Base-by-base conservation (phyloP, 2,888 invertebrate genomes). In the Nowickia ferox region DNA sequence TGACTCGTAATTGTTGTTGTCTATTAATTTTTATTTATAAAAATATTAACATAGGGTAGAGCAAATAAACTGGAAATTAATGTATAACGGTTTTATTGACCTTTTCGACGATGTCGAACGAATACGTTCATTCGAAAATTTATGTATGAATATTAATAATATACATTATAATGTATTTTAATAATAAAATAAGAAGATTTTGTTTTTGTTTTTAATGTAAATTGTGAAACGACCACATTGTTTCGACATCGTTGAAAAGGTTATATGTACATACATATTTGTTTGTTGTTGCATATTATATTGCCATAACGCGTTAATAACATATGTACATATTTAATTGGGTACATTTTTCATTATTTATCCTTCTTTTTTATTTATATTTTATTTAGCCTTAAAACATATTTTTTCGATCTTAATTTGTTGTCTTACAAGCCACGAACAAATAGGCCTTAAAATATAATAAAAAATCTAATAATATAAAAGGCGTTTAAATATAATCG, bases 291-390 rank as follows among this genome's bases (percentile, higher is more conserved):
- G 71, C 71, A 71, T 57, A 44, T 80, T 71, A 75, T 71, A 75
- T 79, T 74, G 65, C 75, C 63, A 59, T 79, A 84, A 61, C 69
- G 53, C 72, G 84, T 57, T 69, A 86, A 61, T 51, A 75, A 79
- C 63, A 22, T 75, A 22, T 74, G 57, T 69, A 66, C 69, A 40
- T 59, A 44, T 38, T 38, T 30, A 81, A 82, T 88, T 80, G 84
- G 84, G 86, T 83, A 82, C 82, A 78, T 79, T 79, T 87, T 87
- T 87, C 44, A 30, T 6, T 30, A 30, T 30, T 84, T 83, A 19
- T 63, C 38, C 5, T 81, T 22, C 57, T 63, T 59, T 17, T 87
- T 84, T 82, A 87, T 40, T 75, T 65, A 79, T 1, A 53, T 19
- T 53, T n/a, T 2, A 53, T 53, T 53, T 13, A 46, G 19, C 11